Percentiles rank a stretch among this genome's conserved stretches.
phyloP scores from a whole-genome alignment of 2,113 vertebrate genomes.

The Pungitius pungitius region DNA sequence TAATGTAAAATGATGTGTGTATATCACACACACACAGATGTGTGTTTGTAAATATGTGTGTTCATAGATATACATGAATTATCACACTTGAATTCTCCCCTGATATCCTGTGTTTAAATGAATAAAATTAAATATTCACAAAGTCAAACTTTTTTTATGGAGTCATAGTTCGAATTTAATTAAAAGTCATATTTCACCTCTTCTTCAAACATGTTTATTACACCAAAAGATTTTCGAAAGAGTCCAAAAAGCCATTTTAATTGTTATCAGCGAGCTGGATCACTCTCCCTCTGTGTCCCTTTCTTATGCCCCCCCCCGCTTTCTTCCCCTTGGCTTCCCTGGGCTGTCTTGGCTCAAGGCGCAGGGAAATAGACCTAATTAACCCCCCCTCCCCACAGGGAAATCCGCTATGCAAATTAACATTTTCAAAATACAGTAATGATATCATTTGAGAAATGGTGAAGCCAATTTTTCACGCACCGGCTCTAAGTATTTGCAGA shows the following conservation, averaged over 20 bases:
- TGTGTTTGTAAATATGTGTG: neutral
- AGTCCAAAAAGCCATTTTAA: slow-evolving; percentile 95
- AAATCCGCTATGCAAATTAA: slow-evolving; percentile 99
- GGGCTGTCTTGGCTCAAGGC: slow-evolving; percentile 84
- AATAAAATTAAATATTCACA: neutral
- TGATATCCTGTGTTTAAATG: slow-evolving; percentile 78
- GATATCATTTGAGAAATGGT: slow-evolving; percentile 99
- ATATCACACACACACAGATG: no score
- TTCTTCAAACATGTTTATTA: slow-evolving; percentile 97
- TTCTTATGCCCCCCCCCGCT: slow-evolving; percentile 18
- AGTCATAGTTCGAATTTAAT: slow-evolving; percentile 99
- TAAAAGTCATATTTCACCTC: slow-evolving; percentile 99
- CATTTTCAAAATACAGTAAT: slow-evolving; percentile 99
- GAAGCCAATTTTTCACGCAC: slow-evolving; percentile 95
- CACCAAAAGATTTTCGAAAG: slow-evolving; percentile 98
- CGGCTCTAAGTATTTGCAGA: slow-evolving; percentile 89
- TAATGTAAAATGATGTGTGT: slow-evolving; percentile 71
- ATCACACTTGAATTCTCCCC: slow-evolving; percentile 72
- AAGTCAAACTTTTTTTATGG: slow-evolving; percentile 94
- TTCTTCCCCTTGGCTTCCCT: slow-evolving; percentile 51
- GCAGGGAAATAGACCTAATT: slow-evolving; percentile 99
- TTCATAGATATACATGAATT: no score
- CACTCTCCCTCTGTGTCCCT: slow-evolving; percentile 2
- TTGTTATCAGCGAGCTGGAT: slow-evolving; percentile 95
- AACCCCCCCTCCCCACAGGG: slow-evolving; percentile 94